Base-by-base conservation (phyloP, 2,113 vertebrate species). In the Pedionomus torquatus region DNA sequence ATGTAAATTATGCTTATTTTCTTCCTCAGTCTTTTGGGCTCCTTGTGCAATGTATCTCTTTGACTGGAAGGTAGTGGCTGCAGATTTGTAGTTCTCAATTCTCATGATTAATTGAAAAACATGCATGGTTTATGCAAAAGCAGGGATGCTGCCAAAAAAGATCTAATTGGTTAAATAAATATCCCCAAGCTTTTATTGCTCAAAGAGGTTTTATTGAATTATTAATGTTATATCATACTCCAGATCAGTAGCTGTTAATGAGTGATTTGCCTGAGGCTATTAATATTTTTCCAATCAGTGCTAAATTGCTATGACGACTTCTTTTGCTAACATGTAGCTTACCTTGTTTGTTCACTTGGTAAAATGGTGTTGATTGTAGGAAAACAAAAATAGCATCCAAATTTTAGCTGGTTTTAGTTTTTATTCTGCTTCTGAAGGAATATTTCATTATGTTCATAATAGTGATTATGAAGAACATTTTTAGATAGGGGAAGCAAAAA, bases 121-220 rank as follows among this genome's bases (percentile, higher is more conserved):
- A 41, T 74, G 48, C 82, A 86, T 87, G 65, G 94, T 92, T 97
- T 93, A 91, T 90, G 97, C 93, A 91, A 82, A 96, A 97, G 94
- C 69, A 84, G 60, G 20, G 52, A 83, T 95, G 72, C 89, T 95
- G 93, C 97, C 96, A 89, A 96, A 92, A 93, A 4, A 49, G 37
- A 88, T 94, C 95, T 98, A 98, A 98, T 96, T 97, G 85, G 74
- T 93, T 97, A 98, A 97, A 98, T 98, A 98, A 98, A 98, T 97
- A 98, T 98, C 91, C 39, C 44, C 4, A 51, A 95, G 91, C 44
- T 97, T 96, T 96, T 94, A 87, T 54, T 92, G 96, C 93, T 96
- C 55, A 66, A 37, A 94, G 88, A 74, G 48, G 72, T 92, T 97
- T 92, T 84, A 83, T 76, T 97, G 92, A 97, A 97, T 97, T 98